Base-by-base conservation (phyloP, 2,888 invertebrate species). In the Rotaria macrura region DNA sequence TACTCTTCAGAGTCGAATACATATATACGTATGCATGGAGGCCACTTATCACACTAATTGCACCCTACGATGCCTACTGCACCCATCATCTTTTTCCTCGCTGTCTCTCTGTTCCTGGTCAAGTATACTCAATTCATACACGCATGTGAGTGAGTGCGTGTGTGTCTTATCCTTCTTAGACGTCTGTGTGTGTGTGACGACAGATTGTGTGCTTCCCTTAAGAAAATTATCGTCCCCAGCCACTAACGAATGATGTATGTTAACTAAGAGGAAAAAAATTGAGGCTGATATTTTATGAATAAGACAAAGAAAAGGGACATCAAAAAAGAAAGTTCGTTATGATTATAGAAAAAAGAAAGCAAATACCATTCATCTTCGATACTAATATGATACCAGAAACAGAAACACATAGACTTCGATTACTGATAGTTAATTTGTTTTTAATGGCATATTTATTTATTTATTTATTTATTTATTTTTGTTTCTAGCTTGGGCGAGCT, bases 21-120 rank as follows among this genome's bases (percentile, higher is more conserved):
- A 65, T 65, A 20, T 65, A 65, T 3, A 34, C 34, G 34, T 17
- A 34, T 29, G 38, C 38, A 29, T 65, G 20, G 65, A 65, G 65
- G 34, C 65, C 65, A 65, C 65, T 65, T 65, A 65, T 65, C 65
- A 65, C 65, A 34, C 65, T 65, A 65, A 65, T 65, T 65, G 65
- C 34, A 34, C 65, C 34, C 65, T 29, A 34, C 20, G 34, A 65
- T 65, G 65, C 65, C 34, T 65, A 29, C 7, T 34, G 65, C 65
- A 65, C 34, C 65, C 29, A 65, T 65, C 34, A 4, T 20, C 12
- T 52, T 52, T 7, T 25, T 25, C 10, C 9, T 54, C 54, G 23
- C 65, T 34, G 5, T 34, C 20, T 38, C 65, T 34, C 10, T 6
- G 6, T 65, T 34, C 20, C 17, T 65, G 65, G 65, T 65, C 34